Conservation (phyloP, 2,113 vertebrate species). For the Delphinapterus leucas region DNA sequence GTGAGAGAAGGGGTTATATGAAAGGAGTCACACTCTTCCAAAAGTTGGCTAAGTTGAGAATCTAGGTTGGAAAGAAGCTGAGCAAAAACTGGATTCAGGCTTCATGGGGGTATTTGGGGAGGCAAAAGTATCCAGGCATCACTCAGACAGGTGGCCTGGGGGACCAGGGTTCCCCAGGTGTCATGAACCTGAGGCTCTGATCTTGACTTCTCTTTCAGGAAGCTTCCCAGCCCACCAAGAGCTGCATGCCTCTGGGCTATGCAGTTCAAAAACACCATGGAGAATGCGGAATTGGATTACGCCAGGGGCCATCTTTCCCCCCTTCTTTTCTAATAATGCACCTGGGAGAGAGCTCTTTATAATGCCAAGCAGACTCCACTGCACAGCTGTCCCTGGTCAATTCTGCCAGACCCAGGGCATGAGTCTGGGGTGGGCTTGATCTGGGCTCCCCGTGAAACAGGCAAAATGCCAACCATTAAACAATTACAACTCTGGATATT, state of each 20-base stretch:
- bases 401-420: not conserved
- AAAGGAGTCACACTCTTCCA: not conserved
- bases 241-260: not conserved
- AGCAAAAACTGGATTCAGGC: not conserved
- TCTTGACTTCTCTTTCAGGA: conserved; percentile 33
- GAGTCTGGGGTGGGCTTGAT: conserved; percentile 38
- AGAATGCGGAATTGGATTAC: conserved; percentile 66
- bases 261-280: conserved; percentile 9
- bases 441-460: conserved; percentile 9
- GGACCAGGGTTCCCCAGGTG: not conserved
- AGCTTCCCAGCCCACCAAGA: not conserved
- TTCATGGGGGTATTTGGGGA: not conserved
- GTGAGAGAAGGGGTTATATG: not conserved
- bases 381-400: conserved; percentile 65
- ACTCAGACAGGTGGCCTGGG: not conserved
- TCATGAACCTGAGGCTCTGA: not conserved
- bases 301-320: conserved; percentile 57
- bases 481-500: conserved; percentile 62
- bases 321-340: conserved; percentile 49
- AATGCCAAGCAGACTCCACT: conserved; percentile 67
- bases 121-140: not conserved
- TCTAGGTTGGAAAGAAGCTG: not conserved
- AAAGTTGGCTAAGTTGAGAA: conserved; percentile 13
- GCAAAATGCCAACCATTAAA: conserved; percentile 69
- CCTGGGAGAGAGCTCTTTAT: conserved; percentile 56